A percentile compares a stretch with the other conserved stretches of the same genome.
Conservation (phyloP, 2,888 invertebrate species). For the Blastobasis adustella region DNA sequence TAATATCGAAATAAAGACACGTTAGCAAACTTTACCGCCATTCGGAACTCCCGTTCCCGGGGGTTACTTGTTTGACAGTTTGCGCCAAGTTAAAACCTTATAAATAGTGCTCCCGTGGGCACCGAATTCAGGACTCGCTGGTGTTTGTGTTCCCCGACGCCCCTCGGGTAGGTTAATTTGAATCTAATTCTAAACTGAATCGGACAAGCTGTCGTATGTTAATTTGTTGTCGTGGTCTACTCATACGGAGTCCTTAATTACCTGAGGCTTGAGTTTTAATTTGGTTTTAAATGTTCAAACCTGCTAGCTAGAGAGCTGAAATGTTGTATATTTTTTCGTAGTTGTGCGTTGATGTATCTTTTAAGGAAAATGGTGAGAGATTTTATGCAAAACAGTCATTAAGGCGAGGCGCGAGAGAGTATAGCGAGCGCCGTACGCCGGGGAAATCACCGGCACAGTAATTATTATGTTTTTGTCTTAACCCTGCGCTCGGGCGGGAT, state of each 20-base stretch:
- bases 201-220: background rate
- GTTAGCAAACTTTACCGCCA: constrained; percentile 45
- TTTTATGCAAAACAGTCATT: constrained; percentile 14
- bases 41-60: constrained; percentile 43
- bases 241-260: too few relatives aligned
- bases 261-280: too few relatives aligned
- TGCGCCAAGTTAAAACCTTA: constrained; percentile 56
- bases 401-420: constrained; percentile 16
- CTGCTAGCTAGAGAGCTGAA: too few relatives aligned
- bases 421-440: constrained; percentile 20
- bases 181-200: constrained; percentile 4
- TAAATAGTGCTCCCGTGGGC: constrained; percentile 52
- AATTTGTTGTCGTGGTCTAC: too few relatives aligned
- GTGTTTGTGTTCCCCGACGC: constrained; percentile 39
- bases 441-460: constrained; percentile 53
- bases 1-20: constrained; percentile 55
- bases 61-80: constrained; percentile 56
- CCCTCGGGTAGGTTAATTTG: constrained; percentile 18
- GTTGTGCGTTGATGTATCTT: too few relatives aligned
- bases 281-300: too few relatives aligned
- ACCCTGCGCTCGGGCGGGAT: constrained; percentile 22
- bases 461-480: constrained; percentile 17
- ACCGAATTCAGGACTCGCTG: constrained; percentile 42
- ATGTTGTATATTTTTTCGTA: too few relatives aligned
- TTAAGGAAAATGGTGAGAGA: background rate